Evolutionary conservation across 2,888 invertebrate genomes (phyloP), one percentile per base, ranked within the genome.

Genomic region (Lysandra coridon): DNA sequence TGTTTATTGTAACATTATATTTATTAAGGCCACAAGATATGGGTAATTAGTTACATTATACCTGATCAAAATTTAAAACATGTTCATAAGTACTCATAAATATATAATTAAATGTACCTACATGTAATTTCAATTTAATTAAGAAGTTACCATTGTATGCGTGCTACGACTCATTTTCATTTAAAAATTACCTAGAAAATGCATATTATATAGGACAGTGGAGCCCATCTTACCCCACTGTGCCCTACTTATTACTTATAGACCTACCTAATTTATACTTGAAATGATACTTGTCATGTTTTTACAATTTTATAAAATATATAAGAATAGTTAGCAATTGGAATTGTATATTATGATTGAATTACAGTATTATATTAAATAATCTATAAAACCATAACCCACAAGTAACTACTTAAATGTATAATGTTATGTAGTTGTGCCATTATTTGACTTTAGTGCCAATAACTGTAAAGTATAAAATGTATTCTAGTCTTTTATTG

Each of bases 401-500:
- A 88, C 88, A 88, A 90, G 88, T 90, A 91, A 80, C 75, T 79
- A 76, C 57, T 74, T 57, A 23, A 74, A 60, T 53, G 30, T 53
- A 75, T 23, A n/a, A 78, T 73, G 53, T 23, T 78, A 74, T 88
- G 90, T 92, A 90, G 86, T 90, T 89, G 93, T 95, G 95, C 94
- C 95, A 95, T 95, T 90, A 62, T 89, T 88, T 89, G 85, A 91
- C 89, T 88, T 91, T 94, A 95, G 95, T 95, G 95, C 95, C 95
- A 95, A 94, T 95, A 95, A 94, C 95, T 95, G 95, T 94, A 91
- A 89, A 84, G 90, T 89, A 90, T 91, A 82, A 92, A 92, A 92
- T 94, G 92, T 94, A 94, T 94, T 95, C 95, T 95, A 95, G 95
- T 95, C 95, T 94, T 92, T 79, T 94, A 95, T 94, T 95, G 94